Percentiles rank a stretch among this genome's conserved stretches.
Conservation (phyloP, 2,888 invertebrate genomes). For the Lutraria lutraria region DNA sequence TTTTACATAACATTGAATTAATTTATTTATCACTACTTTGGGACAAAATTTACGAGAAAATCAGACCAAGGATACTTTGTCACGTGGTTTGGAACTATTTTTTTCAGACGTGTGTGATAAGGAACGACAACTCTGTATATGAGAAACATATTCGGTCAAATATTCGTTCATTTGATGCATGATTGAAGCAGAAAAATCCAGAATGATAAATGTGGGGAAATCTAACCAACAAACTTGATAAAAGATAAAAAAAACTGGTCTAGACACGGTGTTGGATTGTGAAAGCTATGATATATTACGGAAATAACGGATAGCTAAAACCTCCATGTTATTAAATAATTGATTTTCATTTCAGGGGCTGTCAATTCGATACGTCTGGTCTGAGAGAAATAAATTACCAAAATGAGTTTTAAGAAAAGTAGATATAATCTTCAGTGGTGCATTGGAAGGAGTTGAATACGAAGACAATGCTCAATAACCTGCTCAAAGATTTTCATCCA, state of each 20-base stretch:
- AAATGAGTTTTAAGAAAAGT: background rate
- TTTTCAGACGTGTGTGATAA: too few species aligned
- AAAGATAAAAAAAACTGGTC: background rate
- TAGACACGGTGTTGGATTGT: background rate
- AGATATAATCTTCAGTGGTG: background rate
- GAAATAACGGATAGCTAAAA: background rate
- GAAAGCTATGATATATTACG: too few species aligned
- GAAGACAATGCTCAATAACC: too few species aligned
- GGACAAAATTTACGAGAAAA: too few species aligned
- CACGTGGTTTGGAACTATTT: too few species aligned
- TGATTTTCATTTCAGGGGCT: background rate
- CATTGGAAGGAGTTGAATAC: background rate
- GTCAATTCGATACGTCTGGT: background rate
- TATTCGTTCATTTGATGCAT: background rate
- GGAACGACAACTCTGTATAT: too few species aligned
- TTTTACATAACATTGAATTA: too few species aligned
- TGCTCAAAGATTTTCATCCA: too few species aligned
- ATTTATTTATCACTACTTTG: too few species aligned
- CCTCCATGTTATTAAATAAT: background rate
- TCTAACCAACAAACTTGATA: background rate
- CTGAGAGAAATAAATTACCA: background rate
- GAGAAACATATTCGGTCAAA: background rate
- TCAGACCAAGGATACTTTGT: too few species aligned
- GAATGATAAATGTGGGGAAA: background rate
- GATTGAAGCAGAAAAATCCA: background rate